Base-by-base conservation (phyloP, 92 coral and sea anemone species). In the Heteractis magnifica region DNA sequence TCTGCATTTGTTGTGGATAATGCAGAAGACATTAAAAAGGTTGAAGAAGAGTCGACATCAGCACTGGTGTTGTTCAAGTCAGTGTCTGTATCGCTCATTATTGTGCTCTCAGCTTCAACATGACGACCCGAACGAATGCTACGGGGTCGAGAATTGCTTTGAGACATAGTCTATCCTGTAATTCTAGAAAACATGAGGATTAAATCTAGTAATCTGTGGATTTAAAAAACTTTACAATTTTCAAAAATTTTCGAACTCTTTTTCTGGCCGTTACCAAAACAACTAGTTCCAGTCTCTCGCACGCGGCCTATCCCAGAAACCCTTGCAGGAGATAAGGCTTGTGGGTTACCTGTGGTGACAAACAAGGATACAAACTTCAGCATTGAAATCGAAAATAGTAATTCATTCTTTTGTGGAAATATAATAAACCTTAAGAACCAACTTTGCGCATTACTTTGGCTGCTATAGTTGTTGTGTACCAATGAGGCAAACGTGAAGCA, bases 1-100 rank as follows among this genome's bases (percentile, higher is more conserved):
- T 91, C 98, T 21, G 86, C 94, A 72, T 89, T 85, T 53, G 99
- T 94, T 13, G 98, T 94, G 8, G 98, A 95, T 20, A 94, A 90
- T 48, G 91, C 94, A 55, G 99, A 94, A 79, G 91, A 87, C 84
- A 94, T 89, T 71, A 97, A 86, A 80, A 93, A 82, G n/a, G 97
- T 91, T 48, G 98, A 89, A 70, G 82, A 77, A 52, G 98, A 91
- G 74, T 93, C 95, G 49, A 89, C 92, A 52, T 91, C 95, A 58
- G 86, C 79, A 21, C 93, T 86, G 5, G 95, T 93, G 83, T 92
- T 88, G 82, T 86, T 80, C 49, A 76, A 62, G 13, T 89, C 88
- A 10, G 80, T 76, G 77, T 93, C 98, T 78, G 85, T 89, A 77
- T 90, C 97, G 56, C 91, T 90, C 82, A 78, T 79, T 49, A 91